Percentiles rank a stretch among this genome's conserved stretches.
phyloP scores from a whole-genome alignment of 1,140 invertebrate species.

The Sipha flava region DNA sequence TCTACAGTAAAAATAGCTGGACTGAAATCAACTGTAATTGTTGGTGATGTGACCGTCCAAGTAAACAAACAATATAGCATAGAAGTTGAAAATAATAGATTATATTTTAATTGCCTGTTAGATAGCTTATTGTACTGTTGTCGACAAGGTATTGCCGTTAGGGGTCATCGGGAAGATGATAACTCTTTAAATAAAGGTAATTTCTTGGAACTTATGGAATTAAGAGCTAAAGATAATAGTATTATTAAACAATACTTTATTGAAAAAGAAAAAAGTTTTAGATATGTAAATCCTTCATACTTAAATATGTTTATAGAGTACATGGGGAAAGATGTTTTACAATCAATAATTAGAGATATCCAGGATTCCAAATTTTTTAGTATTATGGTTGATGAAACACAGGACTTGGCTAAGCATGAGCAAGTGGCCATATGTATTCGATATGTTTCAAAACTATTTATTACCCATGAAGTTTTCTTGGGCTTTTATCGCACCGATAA shows the following conservation, averaged over 20 bases:
- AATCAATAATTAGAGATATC: not conserved
- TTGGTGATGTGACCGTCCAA: too few species aligned
- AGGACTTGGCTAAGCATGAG: not conserved
- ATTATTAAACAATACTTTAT: slow-evolving; percentile 20
- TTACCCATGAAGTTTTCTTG: not conserved
- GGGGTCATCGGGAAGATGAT: not conserved
- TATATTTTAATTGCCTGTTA: not conserved
- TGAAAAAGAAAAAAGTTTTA: slow-evolving; percentile 1
- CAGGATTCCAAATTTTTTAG: not conserved
- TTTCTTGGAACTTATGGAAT: not conserved
- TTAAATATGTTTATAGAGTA: not conserved
- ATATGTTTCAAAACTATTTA: not conserved
- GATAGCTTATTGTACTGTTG: not conserved
- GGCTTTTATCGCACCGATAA: not conserved
- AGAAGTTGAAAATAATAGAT: not conserved
- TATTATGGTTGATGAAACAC: not conserved
- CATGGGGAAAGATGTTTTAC: not conserved
- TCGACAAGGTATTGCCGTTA: not conserved
- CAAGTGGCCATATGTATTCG: slow-evolving; percentile 1
- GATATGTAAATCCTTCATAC: not conserved
- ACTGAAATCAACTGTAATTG: too few species aligned
- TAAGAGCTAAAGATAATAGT: not conserved
- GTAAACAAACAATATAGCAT: not conserved
- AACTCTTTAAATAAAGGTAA: not conserved
- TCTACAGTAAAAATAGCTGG: too few species aligned